These are phyloP conservation scores for Iselma pallidipennis DNA, from an alignment of 2,888 invertebrate species.

Conservation along the genomic window DNA sequence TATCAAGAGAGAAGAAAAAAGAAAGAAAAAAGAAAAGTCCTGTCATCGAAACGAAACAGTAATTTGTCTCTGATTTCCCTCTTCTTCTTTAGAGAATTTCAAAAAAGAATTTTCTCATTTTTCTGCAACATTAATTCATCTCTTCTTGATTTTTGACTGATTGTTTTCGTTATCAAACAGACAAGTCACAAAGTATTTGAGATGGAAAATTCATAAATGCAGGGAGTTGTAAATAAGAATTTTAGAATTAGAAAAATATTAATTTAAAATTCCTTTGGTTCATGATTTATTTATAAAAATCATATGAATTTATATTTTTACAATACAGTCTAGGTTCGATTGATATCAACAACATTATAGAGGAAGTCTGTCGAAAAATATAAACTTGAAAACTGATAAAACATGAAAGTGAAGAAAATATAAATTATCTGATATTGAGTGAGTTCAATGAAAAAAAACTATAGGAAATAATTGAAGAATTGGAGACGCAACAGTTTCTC, in stretches of 20 bases:
- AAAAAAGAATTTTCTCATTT: not conserved
- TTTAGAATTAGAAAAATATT: too few relatives aligned
- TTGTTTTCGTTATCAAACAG: constrained; percentile 16
- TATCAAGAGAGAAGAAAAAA: too few relatives aligned
- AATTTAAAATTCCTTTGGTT: too few relatives aligned
- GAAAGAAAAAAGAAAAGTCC: not conserved
- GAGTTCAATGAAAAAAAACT: constrained; percentile 28
- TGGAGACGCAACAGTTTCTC: constrained; percentile 22
- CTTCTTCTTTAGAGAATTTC: not conserved
- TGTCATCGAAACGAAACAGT: not conserved
- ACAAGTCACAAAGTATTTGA: too few relatives aligned
- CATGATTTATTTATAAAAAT: constrained; percentile 37
- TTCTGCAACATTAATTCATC: constrained; percentile 29
- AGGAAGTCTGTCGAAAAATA: constrained; percentile 28
- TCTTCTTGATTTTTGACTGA: constrained; percentile 40
- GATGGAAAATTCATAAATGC: too few relatives aligned
- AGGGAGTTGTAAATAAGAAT: too few relatives aligned
- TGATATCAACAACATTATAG: constrained; percentile 28
- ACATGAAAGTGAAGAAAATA: constrained; percentile 35
- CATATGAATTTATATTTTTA: constrained; percentile 33
- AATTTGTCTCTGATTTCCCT: not conserved
- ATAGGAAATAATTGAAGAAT: constrained; percentile 21
- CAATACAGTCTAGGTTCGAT: constrained; percentile 21
- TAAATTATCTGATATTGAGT: constrained; percentile 33
- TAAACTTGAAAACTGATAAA: constrained; percentile 33